Evolutionary conservation across 2,113 vertebrate genomes (phyloP).

Genomic region (Corythoichthys intestinalis): DNA sequence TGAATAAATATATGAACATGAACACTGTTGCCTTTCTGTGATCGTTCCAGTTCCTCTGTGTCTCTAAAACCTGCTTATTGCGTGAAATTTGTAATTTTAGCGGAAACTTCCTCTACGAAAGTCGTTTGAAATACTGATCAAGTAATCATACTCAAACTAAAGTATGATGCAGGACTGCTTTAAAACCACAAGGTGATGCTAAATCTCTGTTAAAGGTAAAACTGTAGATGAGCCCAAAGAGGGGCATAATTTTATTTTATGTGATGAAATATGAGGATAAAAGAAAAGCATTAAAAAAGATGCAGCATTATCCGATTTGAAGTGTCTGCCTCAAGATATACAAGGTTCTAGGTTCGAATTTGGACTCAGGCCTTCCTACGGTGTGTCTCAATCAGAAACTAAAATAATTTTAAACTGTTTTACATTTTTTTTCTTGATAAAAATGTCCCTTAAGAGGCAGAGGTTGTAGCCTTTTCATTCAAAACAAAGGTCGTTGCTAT

Average conservation of each 20-base stretch:
- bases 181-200: slow-evolving; percentile 27
- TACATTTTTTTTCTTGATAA: background rate
- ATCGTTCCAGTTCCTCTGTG: background rate
- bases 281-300: background rate
- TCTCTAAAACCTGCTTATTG: background rate
- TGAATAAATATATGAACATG: too few species aligned
- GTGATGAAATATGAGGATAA: too few species aligned
- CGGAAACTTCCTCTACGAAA: background rate
- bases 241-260: background rate
- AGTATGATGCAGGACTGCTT: slow-evolving; percentile 38
- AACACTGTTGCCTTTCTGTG: background rate
- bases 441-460: background rate
- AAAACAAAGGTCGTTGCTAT: too few species aligned
- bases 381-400: background rate
- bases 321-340: background rate
- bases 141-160: background rate
- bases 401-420: background rate
- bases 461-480: too few species aligned
- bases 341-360: background rate
- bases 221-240: background rate
- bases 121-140: slow-evolving; percentile 39
- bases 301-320: too few species aligned
- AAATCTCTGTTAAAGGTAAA: slow-evolving; percentile 1
- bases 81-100: too few species aligned
- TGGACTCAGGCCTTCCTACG: background rate